Conservation (phyloP, 1,140 invertebrate genomes). For the Sinonovacula constricta region DNA sequence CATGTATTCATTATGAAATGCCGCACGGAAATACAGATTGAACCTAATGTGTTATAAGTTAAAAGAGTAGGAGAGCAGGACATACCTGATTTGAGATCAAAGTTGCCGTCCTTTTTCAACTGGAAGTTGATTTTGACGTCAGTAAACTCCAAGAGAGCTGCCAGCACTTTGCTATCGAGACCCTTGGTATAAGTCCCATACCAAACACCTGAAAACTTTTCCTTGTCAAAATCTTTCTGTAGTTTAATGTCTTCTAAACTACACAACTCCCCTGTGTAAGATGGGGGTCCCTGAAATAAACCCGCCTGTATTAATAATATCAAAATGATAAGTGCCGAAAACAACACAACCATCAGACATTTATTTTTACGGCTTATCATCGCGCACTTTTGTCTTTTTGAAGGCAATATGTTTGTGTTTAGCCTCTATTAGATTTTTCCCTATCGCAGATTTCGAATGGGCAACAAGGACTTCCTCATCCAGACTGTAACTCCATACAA, state of each 20-base stretch:
- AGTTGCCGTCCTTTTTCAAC: slow-evolving; percentile 14
- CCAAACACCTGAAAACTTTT: slow-evolving; percentile 39
- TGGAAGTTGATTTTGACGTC: slow-evolving; percentile 36
- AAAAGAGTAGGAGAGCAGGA: no score
- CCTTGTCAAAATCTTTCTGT: slow-evolving; percentile 40
- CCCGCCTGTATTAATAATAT: slow-evolving; percentile 28
- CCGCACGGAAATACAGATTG: no score
- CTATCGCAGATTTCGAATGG: no score
- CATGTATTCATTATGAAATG: no score
- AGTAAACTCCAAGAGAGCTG: slow-evolving; percentile 26
- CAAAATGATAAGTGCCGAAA: neutral
- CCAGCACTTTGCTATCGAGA: slow-evolving; percentile 12
- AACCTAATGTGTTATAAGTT: no score
- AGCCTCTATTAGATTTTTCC: no score
- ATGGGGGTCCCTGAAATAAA: neutral
- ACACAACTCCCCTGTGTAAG: slow-evolving; percentile 31
- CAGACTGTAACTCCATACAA: no score
- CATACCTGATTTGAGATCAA: slow-evolving; percentile 34
- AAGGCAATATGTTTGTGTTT: no score
- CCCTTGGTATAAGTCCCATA: slow-evolving; percentile 36
- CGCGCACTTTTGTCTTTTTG: neutral
- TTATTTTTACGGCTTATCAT: slow-evolving; percentile 39
- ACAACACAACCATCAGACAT: slow-evolving; percentile 20
- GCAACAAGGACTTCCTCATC: no score
- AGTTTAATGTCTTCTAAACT: slow-evolving; percentile 39